Base-by-base conservation (phyloP, 2,797 vertebrate genomes). In the Ctenopoma multispine region DNA sequence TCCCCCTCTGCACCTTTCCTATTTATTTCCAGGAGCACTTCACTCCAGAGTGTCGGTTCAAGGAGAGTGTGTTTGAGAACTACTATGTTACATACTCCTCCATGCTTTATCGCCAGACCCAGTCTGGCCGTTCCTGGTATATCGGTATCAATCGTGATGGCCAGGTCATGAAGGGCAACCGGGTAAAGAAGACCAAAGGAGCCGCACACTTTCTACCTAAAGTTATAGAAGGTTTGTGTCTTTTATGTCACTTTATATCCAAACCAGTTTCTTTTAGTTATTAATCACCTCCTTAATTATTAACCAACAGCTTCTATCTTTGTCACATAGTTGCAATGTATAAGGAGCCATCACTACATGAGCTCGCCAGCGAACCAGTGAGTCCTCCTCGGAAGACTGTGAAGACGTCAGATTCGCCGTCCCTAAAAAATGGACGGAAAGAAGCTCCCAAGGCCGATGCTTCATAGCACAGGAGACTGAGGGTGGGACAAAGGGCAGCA, bases 41-140 rank as follows among this genome's bases (percentile, higher is more conserved):
- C 93, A 99, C 96, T 86, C 96, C 97, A 0, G 98, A 99, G 92
- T 99, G 97, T 92, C 97, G 96, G 94, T 99, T 99, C 94, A 99
- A 99, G 94, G 98, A 99, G 93, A 98, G 97, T 1, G 97, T 99
- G 86, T 99, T 99, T 93, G 98, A 99, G 93, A 99, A 99, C 95
- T 99, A 99, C 94, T 99, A 99, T 0, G 97, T 99, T 89, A 99
- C 97, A 0, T 99, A 99, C 89, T 98, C 98, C 21, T 99, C 98
- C 63, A 97, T 99, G 96, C 96, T 98, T 88, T 99, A 99, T 89
- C 96, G 97, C 69, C 98, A 99, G 90, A 97, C 96, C 84, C 96
- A 98, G 83, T 99, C 98, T 3, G 98, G 98, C 31, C 95, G 98
- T 81, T 96, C 96, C 36, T 99, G 98, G 98, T 99, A 98, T 86